Evolutionary conservation across 2,888 invertebrate genomes (phyloP).

Genomic region (Lithophane semibrunnea): DNA sequence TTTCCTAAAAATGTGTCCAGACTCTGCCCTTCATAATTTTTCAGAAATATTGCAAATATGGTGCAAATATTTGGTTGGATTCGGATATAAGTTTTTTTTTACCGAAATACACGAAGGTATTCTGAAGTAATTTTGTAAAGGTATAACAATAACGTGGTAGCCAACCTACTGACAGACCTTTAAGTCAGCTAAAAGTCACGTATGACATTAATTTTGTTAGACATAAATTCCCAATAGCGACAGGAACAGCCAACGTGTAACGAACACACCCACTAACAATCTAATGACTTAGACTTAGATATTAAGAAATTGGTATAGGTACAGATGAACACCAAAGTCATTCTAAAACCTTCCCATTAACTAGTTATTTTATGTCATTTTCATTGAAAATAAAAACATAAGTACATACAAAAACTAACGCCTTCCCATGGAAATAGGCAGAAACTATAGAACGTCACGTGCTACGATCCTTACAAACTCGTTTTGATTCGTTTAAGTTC

Average conservation of each 20-base stretch:
- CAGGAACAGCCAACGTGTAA: conserved; percentile 18
- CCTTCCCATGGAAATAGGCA: neutral
- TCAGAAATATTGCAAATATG: neutral
- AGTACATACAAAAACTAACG: neutral
- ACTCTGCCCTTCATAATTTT: neutral
- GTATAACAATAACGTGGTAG: neutral
- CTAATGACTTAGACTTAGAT: too few species aligned
- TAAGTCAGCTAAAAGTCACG: conserved; percentile 32
- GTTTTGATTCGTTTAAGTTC: neutral
- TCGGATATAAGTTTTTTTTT: neutral
- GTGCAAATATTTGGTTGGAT: neutral
- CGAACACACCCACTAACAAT: conserved; percentile 19
- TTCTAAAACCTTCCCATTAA: neutral
- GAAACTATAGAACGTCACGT: neutral
- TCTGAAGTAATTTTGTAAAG: neutral
- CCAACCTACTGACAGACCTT: conserved; percentile 21
- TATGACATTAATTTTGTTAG: conserved; percentile 32
- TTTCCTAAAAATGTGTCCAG: neutral
- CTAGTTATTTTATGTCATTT: neutral
- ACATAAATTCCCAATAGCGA: conserved; percentile 17
- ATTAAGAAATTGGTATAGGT: neutral
- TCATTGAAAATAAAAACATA: neutral
- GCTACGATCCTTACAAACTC: neutral
- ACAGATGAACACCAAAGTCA: neutral
- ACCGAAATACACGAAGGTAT: neutral